Evolutionary conservation across 2,888 invertebrate genomes (phyloP).

Genomic region (Halictus quadricinctus): DNA sequence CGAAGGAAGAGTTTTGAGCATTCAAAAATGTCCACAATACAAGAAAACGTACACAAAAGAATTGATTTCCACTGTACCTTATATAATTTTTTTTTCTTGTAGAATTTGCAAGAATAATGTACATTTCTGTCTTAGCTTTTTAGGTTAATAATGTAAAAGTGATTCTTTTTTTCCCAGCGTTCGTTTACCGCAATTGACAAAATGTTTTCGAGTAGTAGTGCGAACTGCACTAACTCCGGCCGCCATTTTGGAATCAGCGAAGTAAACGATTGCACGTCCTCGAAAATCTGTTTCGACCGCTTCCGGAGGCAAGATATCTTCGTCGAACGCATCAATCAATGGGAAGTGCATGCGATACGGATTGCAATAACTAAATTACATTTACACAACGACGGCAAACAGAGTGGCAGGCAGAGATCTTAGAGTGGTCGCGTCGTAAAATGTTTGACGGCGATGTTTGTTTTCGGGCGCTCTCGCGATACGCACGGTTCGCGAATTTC

Average conservation of each 20-base stretch:
- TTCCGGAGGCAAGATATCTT: neutral
- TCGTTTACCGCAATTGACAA: neutral
- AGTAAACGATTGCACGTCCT: neutral
- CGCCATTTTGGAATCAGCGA: neutral
- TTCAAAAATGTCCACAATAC: neutral
- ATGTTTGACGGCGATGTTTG: conserved; percentile 33
- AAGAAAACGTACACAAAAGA: no score
- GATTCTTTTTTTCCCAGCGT: neutral
- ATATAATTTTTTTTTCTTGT: no score
- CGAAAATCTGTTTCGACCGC: neutral
- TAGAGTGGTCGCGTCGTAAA: conserved; percentile 44
- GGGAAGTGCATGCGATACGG: conserved; percentile 52
- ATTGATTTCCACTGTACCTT: neutral
- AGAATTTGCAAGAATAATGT: no score
- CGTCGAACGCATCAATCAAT: conserved; percentile 14
- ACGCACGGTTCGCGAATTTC: neutral
- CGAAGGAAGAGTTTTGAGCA: neutral
- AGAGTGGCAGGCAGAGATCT: conserved; percentile 51
- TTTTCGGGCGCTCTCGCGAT: conserved; percentile 15
- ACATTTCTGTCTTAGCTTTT: no score
- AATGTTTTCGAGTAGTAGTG: neutral
- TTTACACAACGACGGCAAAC: conserved; percentile 48
- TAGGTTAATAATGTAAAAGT: no score
- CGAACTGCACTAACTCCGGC: neutral
- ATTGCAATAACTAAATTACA: conserved; percentile 42